Evolutionary conservation across 2,888 invertebrate species (phyloP), one percentile per base, ranked within the genome.

Genomic region (Platycnemis pennipes): DNA sequence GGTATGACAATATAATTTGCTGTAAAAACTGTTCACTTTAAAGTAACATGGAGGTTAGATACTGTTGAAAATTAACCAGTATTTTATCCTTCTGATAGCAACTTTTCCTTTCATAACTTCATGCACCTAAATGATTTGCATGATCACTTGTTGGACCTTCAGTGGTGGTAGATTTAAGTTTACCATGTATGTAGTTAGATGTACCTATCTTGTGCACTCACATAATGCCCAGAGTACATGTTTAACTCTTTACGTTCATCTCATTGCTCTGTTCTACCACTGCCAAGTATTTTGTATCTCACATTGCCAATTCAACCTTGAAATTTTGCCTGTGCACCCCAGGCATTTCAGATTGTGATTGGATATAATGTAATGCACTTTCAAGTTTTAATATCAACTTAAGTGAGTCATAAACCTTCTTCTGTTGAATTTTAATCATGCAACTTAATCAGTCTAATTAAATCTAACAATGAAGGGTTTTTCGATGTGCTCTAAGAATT

Each of bases 401-500:
- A 56, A 89, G 63, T 89, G 42, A 89, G 56, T 89, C 49, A 63
- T 89, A 56, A 56, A 56, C 89, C 89, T 89, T 56, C 37, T 89
- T 89, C 89, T 89, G 89, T 89, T 89, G 89, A 89, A 89, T 89
- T 89, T 56, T 89, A 37, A 89, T 89, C 53, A 22, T 89, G 53
- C 89, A 89, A 56, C 89, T 89, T 89, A 89, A 89, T 89, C 56
- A 89, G 53, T 89, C 89, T 89, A 89, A 89, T 89, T 89, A 89
- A 42, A 56, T 37, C 89, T 89, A 89, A 89, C 89, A 89, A 89
- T 42, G 56, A 89, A 31, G 56, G 89, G 89, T 53, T 89, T 89
- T 89, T 89, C 2, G 42, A 56, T 56, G 56, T 56, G 56, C 56
- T 56, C 42, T 56, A 42, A 56, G 56, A 37, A 89, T 89, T 89